Base-by-base conservation (phyloP, 2,113 vertebrate species). In the Thalassoma bifasciatum region DNA sequence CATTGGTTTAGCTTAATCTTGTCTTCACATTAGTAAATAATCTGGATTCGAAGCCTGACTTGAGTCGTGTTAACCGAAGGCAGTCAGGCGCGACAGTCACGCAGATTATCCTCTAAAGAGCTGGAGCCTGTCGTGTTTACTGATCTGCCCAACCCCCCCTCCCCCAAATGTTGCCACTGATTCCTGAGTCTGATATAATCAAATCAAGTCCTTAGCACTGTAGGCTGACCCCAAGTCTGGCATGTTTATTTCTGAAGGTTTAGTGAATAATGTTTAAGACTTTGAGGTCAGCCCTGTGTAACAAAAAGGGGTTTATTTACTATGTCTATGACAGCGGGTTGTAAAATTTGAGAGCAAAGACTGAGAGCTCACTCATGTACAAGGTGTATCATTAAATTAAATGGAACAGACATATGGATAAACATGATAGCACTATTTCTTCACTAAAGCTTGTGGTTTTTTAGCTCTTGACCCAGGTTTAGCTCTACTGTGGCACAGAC, bases 81-180 rank as follows among this genome's bases (percentile, higher is more conserved):
- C 65, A 57, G 60, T 50, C 42, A 26, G 66, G 70, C 54, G 8
- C 10, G 26, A 64, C 52, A 10, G 77, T 77, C 56, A 44, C 47
- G 22, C 53, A 60, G 47, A 54, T 81, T 56, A 75, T 75, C 65
- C 24, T 66, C 24, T 71, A 63, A 70, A 44, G 70, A 75, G 62
- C 59, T 53, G 59, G 50, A 75, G 42, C 11, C n/a, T 24, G 40
- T 38, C 3, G 12, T 49, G 47, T 63, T 64, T 24, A 67, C 75
- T 21, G 11, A 75, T 8, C 49, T 30, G 14, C 22, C 54, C 38
- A 36, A 8, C 57, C 54, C 67, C 58, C 36, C n/a, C n/a, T n/a
- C n/a, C n/a, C n/a, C n/a, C n/a, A n/a, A 16, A 37, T 49, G 22
- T 36, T 2, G 2, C 66, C 0, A 8, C 70, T 46, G 40, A 56